Conservation (phyloP, 2,113 vertebrate genomes). For the Nothocercus nigrocapillus region DNA sequence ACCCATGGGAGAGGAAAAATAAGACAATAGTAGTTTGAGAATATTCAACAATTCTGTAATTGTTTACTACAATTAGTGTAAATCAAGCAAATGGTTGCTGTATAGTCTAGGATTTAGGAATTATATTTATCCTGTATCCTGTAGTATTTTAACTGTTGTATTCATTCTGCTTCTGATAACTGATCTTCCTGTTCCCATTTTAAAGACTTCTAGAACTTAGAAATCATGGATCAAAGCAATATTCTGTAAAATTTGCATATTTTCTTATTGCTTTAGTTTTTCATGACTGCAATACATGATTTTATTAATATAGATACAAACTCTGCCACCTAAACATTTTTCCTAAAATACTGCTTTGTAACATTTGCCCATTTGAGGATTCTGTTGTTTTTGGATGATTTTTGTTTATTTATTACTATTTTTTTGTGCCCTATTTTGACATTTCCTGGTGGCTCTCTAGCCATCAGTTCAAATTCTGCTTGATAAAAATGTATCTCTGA, state of each 20-base stretch:
- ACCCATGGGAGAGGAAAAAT: background rate
- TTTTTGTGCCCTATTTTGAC: background rate
- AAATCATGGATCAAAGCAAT: background rate
- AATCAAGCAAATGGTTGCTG: background rate
- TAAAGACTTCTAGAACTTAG: background rate
- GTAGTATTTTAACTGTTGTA: background rate
- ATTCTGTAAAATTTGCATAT: background rate
- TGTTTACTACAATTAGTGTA: background rate
- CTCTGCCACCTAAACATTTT: background rate
- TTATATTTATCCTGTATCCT: background rate
- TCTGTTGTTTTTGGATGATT: background rate
- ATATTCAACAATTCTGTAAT: rapidly evolving
- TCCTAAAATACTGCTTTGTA: background rate
- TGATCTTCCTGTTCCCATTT: background rate
- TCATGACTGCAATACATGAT: background rate
- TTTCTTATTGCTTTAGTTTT: background rate
- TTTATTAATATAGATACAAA: background rate
- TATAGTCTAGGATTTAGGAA: background rate
- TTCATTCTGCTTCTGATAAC: background rate
- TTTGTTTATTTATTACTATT: too few relatives aligned
- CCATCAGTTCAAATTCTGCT: background rate
- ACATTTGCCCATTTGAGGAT: background rate
- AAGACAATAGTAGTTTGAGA: background rate
- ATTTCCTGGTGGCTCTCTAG: background rate
- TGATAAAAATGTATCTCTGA: slow-evolving; percentile 7